Evolutionary conservation across 2,797 vertebrate genomes (phyloP).

Genomic region (Lindbergichthys nudifrons): DNA sequence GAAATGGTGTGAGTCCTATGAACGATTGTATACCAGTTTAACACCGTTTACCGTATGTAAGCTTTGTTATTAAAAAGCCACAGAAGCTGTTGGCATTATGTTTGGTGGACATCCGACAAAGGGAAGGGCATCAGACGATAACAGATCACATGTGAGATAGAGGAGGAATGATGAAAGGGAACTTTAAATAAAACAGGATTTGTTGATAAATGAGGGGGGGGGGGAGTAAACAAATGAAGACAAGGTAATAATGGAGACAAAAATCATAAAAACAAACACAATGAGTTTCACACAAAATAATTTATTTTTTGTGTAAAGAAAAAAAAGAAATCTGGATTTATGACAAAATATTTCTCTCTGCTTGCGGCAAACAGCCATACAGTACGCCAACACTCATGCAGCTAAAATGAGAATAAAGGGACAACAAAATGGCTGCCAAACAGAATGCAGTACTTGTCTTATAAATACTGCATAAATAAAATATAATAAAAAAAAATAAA

Average conservation of each 20-base stretch:
- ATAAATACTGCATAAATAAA: slow-evolving; percentile 79
- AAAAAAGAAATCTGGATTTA: slow-evolving; percentile 60
- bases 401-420: slow-evolving; percentile 74
- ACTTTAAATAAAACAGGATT: background rate
- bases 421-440: slow-evolving; percentile 75
- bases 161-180: slow-evolving; percentile 20
- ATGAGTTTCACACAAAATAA: slow-evolving; percentile 84
- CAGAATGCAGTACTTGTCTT: slow-evolving; percentile 68
- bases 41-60: background rate
- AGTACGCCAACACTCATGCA: slow-evolving; percentile 64
- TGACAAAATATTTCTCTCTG: slow-evolving; percentile 76
- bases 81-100: background rate
- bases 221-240: slow-evolving; percentile 45
- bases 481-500: slow-evolving; percentile 52
- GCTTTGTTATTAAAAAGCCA: background rate
- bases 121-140: slow-evolving; percentile 4
- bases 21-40: background rate
- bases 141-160: slow-evolving; percentile 30
- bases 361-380: slow-evolving; percentile 64
- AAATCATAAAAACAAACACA: slow-evolving; percentile 83
- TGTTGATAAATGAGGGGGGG: slow-evolving; percentile 1
- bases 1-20: background rate
- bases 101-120: slow-evolving; percentile 7
- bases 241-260: slow-evolving; percentile 63
- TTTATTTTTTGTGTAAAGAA: slow-evolving; percentile 84